These are phyloP conservation scores for Menidia beryllina DNA, from an alignment of 2,113 vertebrate genomes.

Conservation along the genomic window DNA sequence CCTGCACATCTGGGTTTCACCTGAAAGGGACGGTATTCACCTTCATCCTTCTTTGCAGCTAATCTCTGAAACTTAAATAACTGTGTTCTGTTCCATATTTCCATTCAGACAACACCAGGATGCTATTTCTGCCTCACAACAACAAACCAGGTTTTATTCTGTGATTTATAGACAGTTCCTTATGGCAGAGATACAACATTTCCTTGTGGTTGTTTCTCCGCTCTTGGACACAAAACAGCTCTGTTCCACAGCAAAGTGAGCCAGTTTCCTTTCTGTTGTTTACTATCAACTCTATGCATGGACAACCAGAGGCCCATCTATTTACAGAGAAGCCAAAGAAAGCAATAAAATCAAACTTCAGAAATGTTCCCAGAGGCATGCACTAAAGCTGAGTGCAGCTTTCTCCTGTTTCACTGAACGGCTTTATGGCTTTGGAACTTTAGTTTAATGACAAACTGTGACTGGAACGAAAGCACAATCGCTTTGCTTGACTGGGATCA, in stretches of 20 bases:
- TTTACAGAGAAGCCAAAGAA: background rate
- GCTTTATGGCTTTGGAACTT: constrained; percentile 14
- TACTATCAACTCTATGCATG: background rate
- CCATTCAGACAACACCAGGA: too few species aligned
- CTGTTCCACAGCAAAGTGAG: background rate
- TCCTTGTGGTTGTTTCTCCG: constrained; percentile 22
- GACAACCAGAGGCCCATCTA: constrained; percentile 11
- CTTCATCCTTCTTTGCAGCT: too few species aligned
- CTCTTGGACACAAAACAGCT: constrained; percentile 41
- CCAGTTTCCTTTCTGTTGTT: too few species aligned
- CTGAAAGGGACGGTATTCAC: too few species aligned
- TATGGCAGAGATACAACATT: constrained; percentile 6
- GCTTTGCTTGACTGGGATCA: background rate
- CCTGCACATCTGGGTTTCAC: too few species aligned
- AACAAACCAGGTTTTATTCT: too few species aligned
- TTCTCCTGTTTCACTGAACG: constrained; percentile 3
- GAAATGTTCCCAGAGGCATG: background rate
- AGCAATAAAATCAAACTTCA: constrained; percentile 15
- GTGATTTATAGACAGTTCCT: constrained; percentile 15
- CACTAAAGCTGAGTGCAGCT: background rate
- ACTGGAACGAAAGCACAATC: background rate
- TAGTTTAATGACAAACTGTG: constrained; percentile 8
- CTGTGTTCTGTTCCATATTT: too few species aligned
- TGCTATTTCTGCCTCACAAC: too few species aligned
- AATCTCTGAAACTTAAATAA: too few species aligned